Percentiles rank a stretch among this genome's conserved stretches.
These are phyloP conservation scores for Brotogeris chrysoptera DNA, from an alignment of 2,797 vertebrate genomes.

Conservation along the genomic window DNA sequence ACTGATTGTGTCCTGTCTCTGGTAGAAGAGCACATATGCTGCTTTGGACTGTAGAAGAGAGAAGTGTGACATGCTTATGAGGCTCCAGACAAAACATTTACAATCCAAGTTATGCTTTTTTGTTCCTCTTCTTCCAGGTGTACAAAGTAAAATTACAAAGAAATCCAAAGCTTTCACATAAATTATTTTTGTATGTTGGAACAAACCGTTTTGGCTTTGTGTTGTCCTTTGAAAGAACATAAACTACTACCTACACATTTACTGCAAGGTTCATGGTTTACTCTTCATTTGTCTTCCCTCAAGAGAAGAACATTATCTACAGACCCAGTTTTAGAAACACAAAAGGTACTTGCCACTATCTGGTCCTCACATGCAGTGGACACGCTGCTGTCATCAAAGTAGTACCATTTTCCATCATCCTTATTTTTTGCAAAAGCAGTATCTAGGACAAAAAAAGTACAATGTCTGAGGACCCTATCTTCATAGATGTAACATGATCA, in stretches of 20 bases:
- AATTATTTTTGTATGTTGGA: background rate
- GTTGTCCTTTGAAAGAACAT: background rate
- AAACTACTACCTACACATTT: background rate
- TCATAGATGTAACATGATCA: background rate
- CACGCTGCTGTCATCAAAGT: conserved; percentile 97
- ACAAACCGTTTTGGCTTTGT: background rate
- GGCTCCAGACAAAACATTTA: background rate
- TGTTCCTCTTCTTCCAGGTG: background rate
- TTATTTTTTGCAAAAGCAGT: conserved; percentile 97
- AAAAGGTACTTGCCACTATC: conserved; percentile 89
- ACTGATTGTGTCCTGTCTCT: conserved; percentile 94
- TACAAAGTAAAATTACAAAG: background rate
- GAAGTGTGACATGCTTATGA: background rate
- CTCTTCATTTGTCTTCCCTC: background rate
- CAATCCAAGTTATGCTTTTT: background rate
- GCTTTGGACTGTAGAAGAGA: conserved; percentile 89
- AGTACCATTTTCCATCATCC: conserved; percentile 96
- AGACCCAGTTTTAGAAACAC: background rate
- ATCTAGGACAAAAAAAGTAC: conserved; percentile 77
- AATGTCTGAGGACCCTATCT: background rate
- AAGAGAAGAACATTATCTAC: background rate
- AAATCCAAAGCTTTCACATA: background rate
- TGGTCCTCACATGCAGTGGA: conserved; percentile 93
- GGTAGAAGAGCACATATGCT: conserved; percentile 97
- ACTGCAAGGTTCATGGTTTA: background rate